These are phyloP conservation scores for Nemotelus nigrinus DNA, from an alignment of 2,888 invertebrate genomes.

Conservation along the genomic window DNA sequence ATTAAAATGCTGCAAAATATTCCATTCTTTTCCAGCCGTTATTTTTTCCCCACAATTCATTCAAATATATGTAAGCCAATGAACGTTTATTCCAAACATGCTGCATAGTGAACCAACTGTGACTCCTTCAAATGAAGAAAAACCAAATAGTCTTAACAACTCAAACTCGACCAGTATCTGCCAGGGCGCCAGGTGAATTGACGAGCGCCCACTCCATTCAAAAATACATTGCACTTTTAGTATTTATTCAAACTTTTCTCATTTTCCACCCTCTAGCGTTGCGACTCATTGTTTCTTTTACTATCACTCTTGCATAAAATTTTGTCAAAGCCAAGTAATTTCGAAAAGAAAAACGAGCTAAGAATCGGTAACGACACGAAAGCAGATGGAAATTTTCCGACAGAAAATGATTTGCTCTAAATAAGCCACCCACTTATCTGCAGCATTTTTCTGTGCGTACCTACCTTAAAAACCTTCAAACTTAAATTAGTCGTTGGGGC, in stretches of 20 bases:
- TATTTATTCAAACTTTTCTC: constrained; percentile 5
- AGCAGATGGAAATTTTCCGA: not conserved
- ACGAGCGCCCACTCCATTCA: too few relatives aligned
- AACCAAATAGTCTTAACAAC: too few relatives aligned
- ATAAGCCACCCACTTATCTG: constrained; percentile 40
- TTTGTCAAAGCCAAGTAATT: not conserved
- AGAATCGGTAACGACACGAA: not conserved
- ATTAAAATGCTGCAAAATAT: too few relatives aligned
- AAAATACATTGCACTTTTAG: not conserved
- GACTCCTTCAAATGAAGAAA: too few relatives aligned
- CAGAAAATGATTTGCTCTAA: constrained; percentile 30
- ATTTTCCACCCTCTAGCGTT: not conserved
- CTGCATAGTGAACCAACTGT: too few relatives aligned
- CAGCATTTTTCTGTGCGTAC: not conserved
- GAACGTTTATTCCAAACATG: too few relatives aligned
- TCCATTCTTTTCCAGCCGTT: too few relatives aligned
- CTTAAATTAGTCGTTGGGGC: constrained; percentile 36
- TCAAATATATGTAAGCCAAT: too few relatives aligned
- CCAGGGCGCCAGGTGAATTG: too few relatives aligned
- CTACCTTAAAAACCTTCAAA: constrained; percentile 33
- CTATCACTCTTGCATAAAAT: not conserved
- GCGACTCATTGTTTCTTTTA: not conserved
- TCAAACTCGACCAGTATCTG: too few relatives aligned
- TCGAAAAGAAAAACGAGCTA: not conserved
- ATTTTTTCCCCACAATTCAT: too few relatives aligned